Percentiles rank a stretch among this genome's conserved stretches.
These are phyloP conservation scores for Nyctereutes procyonoides DNA, from an alignment of 2,113 vertebrate genomes.

Conservation along the genomic window DNA sequence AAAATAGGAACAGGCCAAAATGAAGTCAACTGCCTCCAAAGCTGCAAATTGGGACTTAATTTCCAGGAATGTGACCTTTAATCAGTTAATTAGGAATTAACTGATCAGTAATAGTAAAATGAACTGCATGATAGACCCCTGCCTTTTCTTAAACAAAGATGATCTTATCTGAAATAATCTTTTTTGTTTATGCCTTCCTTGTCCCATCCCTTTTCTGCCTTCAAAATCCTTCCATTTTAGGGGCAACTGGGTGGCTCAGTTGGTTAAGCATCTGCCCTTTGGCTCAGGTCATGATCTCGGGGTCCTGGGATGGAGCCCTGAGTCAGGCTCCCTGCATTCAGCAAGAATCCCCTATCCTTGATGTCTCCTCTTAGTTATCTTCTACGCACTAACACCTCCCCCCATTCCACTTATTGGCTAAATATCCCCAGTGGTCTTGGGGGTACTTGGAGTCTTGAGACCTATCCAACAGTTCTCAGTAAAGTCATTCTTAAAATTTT, in stretches of 20 bases:
- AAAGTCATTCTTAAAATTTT: neutral
- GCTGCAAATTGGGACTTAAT: neutral
- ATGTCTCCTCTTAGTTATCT: neutral
- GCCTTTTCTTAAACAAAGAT: neutral
- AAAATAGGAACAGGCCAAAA: neutral
- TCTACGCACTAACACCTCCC: neutral
- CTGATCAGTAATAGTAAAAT: neutral
- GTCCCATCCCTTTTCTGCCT: neutral
- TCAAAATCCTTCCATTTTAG: neutral
- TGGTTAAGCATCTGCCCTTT: neutral
- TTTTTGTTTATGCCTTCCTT: neutral
- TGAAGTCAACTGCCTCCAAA: neutral
- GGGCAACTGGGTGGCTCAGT: neutral
- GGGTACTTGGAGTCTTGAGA: neutral
- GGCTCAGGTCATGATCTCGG: neutral
- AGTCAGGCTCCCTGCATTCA: neutral
- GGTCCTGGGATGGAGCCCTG: neutral
- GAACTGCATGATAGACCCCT: neutral
- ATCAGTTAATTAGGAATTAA: neutral
- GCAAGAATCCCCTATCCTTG: neutral
- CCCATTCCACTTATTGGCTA: neutral
- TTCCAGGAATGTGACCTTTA: neutral
- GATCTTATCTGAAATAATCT: neutral
- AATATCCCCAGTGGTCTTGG: neutral
- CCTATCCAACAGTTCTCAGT: no score